phyloP scores from a whole-genome alignment of 2,113 vertebrate species.

The Globicephala melas region DNA sequence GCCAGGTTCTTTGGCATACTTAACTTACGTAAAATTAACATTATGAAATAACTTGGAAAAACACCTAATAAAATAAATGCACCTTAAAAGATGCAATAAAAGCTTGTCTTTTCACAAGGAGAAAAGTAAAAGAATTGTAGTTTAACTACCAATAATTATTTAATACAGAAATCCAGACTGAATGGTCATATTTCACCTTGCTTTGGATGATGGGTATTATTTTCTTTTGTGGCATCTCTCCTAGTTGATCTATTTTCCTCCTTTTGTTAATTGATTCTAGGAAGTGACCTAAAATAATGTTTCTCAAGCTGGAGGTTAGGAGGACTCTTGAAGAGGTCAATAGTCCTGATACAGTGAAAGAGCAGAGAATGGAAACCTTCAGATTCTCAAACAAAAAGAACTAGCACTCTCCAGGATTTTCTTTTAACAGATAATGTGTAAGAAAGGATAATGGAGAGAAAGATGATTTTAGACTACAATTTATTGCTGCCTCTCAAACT shows the following conservation, averaged over 20 bases:
- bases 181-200: background rate
- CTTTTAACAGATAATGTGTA: background rate
- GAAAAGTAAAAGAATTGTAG: background rate
- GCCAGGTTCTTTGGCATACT: background rate
- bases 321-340: background rate
- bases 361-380: background rate
- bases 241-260: background rate
- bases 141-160: background rate
- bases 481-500: background rate
- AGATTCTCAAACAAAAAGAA: background rate
- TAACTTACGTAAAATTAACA: background rate
- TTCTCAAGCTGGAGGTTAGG: background rate
- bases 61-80: background rate
- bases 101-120: background rate
- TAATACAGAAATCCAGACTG: background rate
- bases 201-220: background rate
- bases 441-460: background rate
- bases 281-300: background rate
- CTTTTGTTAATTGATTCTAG: background rate
- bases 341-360: background rate
- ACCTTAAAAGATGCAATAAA: background rate
- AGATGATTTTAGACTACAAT: background rate
- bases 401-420: background rate
- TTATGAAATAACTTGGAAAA: constrained; percentile 28
- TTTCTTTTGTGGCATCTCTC: background rate